Base-by-base conservation (phyloP, 2,113 vertebrate species). In the Otis tarda region DNA sequence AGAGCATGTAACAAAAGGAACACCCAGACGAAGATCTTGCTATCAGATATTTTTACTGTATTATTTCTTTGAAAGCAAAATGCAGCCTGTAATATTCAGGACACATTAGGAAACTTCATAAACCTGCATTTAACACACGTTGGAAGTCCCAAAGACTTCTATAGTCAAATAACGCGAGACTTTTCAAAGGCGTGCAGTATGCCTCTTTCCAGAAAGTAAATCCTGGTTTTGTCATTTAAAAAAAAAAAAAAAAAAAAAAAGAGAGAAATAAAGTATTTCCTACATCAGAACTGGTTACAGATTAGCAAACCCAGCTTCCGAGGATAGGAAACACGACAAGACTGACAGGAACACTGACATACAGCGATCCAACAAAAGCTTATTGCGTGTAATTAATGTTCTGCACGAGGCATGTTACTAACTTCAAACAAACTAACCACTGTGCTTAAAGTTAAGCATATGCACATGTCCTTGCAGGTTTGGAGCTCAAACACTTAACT, bases 1-100 rank as follows among this genome's bases (percentile, higher is more conserved):
- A 92, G 94, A 89, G 74, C 11, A n/a, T 77, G 83, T 15, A 97
- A 95, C 93, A 96, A 97, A 97, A 95, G 91, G 49, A 97, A 71
- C 63, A 45, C 39, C 70, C 83, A 93, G 86, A 78, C 0, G 28
- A 94, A 90, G 89, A 96, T 89, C 87, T 61, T 75, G 85, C 75
- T 90, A 50, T 81, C 82, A 89, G 83, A 80, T 96, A 35, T 59
- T 96, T 89, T 87, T 79, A 67, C 92, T 53, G 10, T 25, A 23
- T 68, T 96, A 50, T 84, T 91, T 79, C 69, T 89, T 82, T 93
- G 93, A 94, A 94, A 94, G 89, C 28, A 55, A 83, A 87, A 89
- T 33, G 41, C 31, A 91, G 86, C 61, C 53, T 37, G 17, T 7
- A 82, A 73, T 78, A 82, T 7, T 50, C 25, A 31, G n/a, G 45